Conservation (phyloP, 2,797 vertebrate species). For the Sylvia borin region DNA sequence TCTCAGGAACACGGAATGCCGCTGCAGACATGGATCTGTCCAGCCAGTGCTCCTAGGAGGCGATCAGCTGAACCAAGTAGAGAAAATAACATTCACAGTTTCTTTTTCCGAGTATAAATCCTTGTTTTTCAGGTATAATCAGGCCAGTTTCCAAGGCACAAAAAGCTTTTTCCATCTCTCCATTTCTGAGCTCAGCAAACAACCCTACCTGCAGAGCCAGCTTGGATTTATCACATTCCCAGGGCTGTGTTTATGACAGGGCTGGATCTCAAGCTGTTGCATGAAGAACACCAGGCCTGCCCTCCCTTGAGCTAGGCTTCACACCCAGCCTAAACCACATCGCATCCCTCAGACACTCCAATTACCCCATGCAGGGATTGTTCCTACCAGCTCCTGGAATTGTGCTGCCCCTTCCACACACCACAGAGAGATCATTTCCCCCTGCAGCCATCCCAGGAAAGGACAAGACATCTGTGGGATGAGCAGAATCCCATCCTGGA, state of each 20-base stretch:
- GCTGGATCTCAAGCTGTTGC: neutral
- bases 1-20: neutral
- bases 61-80: fast-evolving
- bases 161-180: neutral
- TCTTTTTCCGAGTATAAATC: neutral
- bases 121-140: neutral
- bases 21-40: fast-evolving
- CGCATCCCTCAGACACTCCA: neutral
- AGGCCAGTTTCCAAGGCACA: neutral
- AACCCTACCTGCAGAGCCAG: neutral
- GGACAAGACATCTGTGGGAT: neutral
- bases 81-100: neutral
- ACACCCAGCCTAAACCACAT: neutral
- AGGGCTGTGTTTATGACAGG: neutral
- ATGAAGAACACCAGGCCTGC: neutral
- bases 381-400: neutral
- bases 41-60: neutral
- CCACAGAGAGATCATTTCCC: fast-evolving
- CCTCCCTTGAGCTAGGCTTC: neutral
- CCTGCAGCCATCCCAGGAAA: neutral
- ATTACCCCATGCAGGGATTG: fast-evolving
- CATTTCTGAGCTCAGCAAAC: neutral
- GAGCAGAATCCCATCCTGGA: neutral
- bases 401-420: fast-evolving
- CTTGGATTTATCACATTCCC: neutral